A percentile compares a stretch with the other conserved stretches of the same genome.
These are phyloP conservation scores for Diabrotica balteata DNA, from an alignment of 2,888 invertebrate genomes.

Conservation along the genomic window DNA sequence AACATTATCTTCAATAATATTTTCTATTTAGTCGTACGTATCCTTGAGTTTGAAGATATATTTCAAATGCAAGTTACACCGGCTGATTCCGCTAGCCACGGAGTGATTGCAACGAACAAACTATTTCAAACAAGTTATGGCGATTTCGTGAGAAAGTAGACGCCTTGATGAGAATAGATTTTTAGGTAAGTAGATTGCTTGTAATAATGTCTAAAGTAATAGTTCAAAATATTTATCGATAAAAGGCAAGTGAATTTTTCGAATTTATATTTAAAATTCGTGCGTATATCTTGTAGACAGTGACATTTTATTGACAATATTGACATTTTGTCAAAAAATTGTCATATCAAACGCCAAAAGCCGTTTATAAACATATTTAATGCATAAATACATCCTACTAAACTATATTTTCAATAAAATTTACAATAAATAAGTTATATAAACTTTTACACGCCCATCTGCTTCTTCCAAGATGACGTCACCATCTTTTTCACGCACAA, in stretches of 20 bases:
- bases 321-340: conserved; percentile 41
- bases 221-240: no score
- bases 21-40: no score
- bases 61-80: no score
- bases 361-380: conserved; percentile 36
- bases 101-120: conserved; percentile 16
- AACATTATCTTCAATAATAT: no score
- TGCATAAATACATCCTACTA: conserved; percentile 17
- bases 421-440: conserved; percentile 16
- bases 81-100: no score
- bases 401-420: conserved; percentile 23
- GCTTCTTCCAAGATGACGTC: conserved; percentile 36
- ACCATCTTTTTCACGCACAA: conserved; percentile 29
- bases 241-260: conserved; percentile 6
- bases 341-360: conserved; percentile 40
- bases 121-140: conserved; percentile 32
- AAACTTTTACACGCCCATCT: conserved; percentile 33
- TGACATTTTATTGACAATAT: conserved; percentile 41
- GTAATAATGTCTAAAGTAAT: conserved; percentile 1
- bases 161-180: conserved; percentile 26
- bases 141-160: conserved; percentile 36
- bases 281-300: conserved; percentile 32
- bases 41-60: no score
- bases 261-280: conserved; percentile 29
- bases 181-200: conserved; percentile 20